Evolutionary conservation across 2,888 invertebrate genomes (phyloP), one percentile per base, ranked within the genome.

Genomic region (Tenthredo livida): DNA sequence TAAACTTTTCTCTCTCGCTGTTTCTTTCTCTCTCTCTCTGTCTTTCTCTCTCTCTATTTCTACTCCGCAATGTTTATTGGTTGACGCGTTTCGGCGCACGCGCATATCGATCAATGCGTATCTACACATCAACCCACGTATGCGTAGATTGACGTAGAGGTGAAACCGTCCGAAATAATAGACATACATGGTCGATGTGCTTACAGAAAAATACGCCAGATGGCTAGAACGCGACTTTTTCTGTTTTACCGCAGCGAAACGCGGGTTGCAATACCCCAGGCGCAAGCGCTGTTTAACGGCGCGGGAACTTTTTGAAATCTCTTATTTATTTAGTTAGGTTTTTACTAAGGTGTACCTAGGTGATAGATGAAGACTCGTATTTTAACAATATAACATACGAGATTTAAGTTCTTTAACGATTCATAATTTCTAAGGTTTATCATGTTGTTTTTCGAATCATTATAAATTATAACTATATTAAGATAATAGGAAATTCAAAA

Each of bases 91-190:
- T 33, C 50, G 5, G 29, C 77, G 54, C 17, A 54, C 33, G 77
- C 77, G 77, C 77, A 54, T 77, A 54, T 77, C 54, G 77, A 54
- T 77, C 77, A 77, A 77, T 77, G 67, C 54, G 5, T 67, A 67
- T 67, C 33, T 25, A 67, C 33, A 12, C 67, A 33, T 33, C 6
- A 25, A 67, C 33, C 33, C 33, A 33, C 43, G 43, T 25, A 3
- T 25, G 12, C 25, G 61, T 61, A 25, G 61, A 61, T 61, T 61
- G 12, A 54, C n/a, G n/a, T 7, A 54, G 54, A 54, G 54, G n/a
- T n/a, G 25, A 25, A 61, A 61, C 61, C 5, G 4, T 25, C 21
- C 29, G n/a, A 33, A 1, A 37, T 1, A 4, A 61, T 1, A 25
- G 54, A 2, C 54, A n/a, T n/a, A n/a, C n/a, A n/a, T n/a, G n/a